Base-by-base conservation (phyloP, 2,888 invertebrate species). In the Oscheius myriophilus region DNA sequence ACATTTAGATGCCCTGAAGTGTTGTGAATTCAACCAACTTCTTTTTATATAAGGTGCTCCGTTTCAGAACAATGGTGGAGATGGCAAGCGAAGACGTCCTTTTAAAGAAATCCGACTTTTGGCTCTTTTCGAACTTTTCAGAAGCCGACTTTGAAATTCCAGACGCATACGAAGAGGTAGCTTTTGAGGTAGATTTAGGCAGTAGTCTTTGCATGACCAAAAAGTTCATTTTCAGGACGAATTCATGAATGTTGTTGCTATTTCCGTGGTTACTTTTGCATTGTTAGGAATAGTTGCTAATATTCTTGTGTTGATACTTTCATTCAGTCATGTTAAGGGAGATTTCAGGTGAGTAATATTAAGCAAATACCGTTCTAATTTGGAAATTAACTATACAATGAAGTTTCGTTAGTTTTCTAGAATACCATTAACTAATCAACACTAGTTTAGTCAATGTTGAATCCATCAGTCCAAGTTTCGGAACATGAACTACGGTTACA, bases 331-430 rank as follows among this genome's bases (percentile, higher is more conserved):
- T 49, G 69, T 77, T 14, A 69, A 71, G 63, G 75, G 75, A 41
- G 75, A 77, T 52, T 77, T 73, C 21, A 53, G 77, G 72, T 72
- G 23, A 9, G 39, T n/a, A n/a, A n/a, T n/a, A n/a, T n/a, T n/a
- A n/a, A n/a, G n/a, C n/a, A n/a, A n/a, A n/a, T n/a, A n/a, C n/a
- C n/a, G n/a, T n/a, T n/a, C n/a, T n/a, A n/a, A n/a, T n/a, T n/a
- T n/a, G n/a, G n/a, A n/a, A n/a, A n/a, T n/a, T n/a, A n/a, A n/a
- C n/a, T n/a, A n/a, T n/a, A n/a, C n/a, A n/a, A n/a, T n/a, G n/a
- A n/a, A n/a, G n/a, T n/a, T n/a, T n/a, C n/a, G n/a, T n/a, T n/a
- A n/a, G n/a, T n/a, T n/a, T n/a, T n/a, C n/a, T n/a, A n/a, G n/a
- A n/a, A n/a, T n/a, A n/a, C n/a, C n/a, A n/a, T n/a, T n/a, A n/a